Evolutionary conservation across 1,140 invertebrate genomes (phyloP).

Genomic region (Apis cerana): DNA sequence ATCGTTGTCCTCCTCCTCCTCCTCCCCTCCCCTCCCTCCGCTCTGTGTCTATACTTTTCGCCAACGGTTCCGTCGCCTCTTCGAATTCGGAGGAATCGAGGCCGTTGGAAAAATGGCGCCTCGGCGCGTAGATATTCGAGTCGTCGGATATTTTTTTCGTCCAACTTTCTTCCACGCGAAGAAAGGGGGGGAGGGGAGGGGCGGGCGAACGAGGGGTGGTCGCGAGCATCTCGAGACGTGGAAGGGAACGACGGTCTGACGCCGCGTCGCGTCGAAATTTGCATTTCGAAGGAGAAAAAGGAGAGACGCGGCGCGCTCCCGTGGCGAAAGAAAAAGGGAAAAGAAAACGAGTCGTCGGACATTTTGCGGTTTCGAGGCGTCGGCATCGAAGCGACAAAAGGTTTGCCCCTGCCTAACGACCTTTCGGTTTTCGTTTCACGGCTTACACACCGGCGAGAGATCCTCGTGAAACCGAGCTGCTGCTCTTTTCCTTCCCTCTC

Average conservation of each 20-base stretch:
- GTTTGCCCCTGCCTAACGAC: slow-evolving; percentile 79
- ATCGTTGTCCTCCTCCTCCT: background rate
- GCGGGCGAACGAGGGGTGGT: no score
- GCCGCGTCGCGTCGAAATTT: slow-evolving; percentile 25
- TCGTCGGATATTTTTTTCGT: background rate
- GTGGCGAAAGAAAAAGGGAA: slow-evolving; percentile 40
- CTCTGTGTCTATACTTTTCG: background rate
- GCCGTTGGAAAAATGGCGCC: no score
- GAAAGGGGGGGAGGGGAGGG: no score
- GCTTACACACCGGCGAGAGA: slow-evolving; percentile 74
- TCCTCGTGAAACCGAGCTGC: slow-evolving; percentile 75
- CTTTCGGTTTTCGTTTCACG: slow-evolving; percentile 79
- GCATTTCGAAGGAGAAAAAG: slow-evolving; percentile 15
- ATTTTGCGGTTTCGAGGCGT: slow-evolving; percentile 76
- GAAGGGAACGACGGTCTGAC: slow-evolving; percentile 18
- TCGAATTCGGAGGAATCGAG: no score
- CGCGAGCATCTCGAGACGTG: background rate
- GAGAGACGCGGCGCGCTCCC: background rate
- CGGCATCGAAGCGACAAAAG: slow-evolving; percentile 79
- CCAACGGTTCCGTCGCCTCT: no score
- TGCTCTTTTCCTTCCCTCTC: background rate
- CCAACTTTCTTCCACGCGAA: background rate
- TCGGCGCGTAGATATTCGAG: no score
- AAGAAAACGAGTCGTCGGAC: slow-evolving; percentile 61
- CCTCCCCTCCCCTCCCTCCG: background rate